A percentile compares a stretch with the other conserved stretches of the same genome.
phyloP scores from a whole-genome alignment of 1,140 invertebrate species.

The Atopsyche davidsoni region DNA sequence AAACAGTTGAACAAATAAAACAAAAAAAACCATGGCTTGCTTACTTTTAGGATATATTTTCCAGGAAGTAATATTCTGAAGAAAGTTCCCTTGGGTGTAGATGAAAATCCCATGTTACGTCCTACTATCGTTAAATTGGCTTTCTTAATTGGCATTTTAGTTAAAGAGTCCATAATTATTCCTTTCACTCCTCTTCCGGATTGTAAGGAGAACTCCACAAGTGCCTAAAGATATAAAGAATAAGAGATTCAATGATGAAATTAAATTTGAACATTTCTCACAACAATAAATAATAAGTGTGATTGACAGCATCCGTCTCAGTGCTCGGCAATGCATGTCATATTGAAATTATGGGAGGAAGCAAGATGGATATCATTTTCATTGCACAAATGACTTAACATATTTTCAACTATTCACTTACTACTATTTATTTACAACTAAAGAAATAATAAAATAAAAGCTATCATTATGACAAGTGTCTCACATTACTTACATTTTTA shows the following conservation, averaged over 20 bases:
- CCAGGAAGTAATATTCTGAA: slow-evolving; percentile 37
- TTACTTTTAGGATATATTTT: slow-evolving; percentile 33
- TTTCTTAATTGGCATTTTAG: slow-evolving; percentile 35
- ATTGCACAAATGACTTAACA: too few species aligned
- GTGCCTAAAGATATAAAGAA: slow-evolving; percentile 33
- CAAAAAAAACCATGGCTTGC: too few species aligned
- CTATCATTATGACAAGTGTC: too few species aligned
- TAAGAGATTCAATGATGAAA: slow-evolving; percentile 11
- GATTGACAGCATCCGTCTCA: too few species aligned
- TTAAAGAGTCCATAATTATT: slow-evolving; percentile 37
- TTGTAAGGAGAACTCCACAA: slow-evolving; percentile 36
- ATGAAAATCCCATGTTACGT: slow-evolving; percentile 36
- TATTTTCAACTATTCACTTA: too few species aligned
- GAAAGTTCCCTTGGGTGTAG: slow-evolving; percentile 32
- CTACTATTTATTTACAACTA: too few species aligned
- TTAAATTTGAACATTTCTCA: slow-evolving; percentile 1
- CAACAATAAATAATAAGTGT: too few species aligned
- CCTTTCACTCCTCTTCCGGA: slow-evolving; percentile 46
- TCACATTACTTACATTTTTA: slow-evolving; percentile 23
- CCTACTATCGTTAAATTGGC: slow-evolving; percentile 42
- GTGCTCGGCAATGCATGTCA: too few species aligned
- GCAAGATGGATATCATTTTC: slow-evolving; percentile 1
- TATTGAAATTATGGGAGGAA: too few species aligned
- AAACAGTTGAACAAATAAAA: too few species aligned
- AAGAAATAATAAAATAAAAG: too few species aligned